Evolutionary conservation across 2,113 vertebrate genomes (phyloP).

Genomic region (Diphyllodes magnificus): DNA sequence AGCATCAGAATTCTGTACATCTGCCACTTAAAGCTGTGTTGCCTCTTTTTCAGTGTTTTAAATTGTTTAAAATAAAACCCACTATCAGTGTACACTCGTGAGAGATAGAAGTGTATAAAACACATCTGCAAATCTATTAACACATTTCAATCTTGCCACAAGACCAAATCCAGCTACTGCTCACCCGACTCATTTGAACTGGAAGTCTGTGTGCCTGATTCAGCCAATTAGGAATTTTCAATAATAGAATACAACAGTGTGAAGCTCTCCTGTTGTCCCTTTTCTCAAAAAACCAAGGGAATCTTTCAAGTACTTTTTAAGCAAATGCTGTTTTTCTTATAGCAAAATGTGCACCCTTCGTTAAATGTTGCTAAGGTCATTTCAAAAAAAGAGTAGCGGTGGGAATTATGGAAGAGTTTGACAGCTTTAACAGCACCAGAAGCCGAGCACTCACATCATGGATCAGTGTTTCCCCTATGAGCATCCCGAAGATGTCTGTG

Average conservation of each 20-base stretch:
- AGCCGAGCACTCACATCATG: constrained; percentile 76
- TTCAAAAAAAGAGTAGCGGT: background rate
- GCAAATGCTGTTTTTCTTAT: background rate
- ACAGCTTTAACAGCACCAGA: background rate
- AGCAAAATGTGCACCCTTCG: background rate
- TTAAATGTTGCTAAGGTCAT: background rate
- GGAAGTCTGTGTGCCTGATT: background rate
- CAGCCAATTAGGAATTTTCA: background rate
- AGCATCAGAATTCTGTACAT: background rate
- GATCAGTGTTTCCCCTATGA: constrained; percentile 96
- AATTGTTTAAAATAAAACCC: background rate
- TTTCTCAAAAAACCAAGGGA: background rate
- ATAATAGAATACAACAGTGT: background rate
- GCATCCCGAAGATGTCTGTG: constrained; percentile 95
- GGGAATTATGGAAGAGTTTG: fast-evolving
- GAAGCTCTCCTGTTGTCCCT: background rate
- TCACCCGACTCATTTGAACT: background rate
- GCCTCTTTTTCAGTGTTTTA: background rate
- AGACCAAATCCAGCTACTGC: background rate
- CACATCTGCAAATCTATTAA: background rate
- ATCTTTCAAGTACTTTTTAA: background rate
- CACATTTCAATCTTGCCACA: background rate
- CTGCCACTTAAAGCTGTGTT: background rate
- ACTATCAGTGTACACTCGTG: background rate
- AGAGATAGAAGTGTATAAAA: background rate